A percentile compares a stretch with the other conserved stretches of the same genome.
Conservation (phyloP, 2,797 vertebrate species). For the Coregonus sp. region DNA sequence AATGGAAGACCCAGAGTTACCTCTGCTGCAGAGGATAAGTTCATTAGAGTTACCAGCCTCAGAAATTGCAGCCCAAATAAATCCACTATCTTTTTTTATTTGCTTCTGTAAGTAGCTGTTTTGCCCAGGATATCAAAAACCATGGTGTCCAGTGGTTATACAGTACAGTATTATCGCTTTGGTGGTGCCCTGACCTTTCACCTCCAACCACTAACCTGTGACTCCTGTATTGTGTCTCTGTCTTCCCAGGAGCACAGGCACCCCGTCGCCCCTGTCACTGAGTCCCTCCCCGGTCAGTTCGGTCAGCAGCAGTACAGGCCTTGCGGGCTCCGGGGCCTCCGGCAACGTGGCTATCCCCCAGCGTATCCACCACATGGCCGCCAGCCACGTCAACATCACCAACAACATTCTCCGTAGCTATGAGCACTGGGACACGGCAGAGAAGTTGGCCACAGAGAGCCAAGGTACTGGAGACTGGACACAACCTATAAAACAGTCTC, state of each 20-base stretch:
- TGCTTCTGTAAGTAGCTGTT: not conserved
- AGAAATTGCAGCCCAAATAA: too few species aligned
- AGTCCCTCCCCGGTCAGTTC: slow-evolving; percentile 85
- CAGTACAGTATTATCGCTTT: not conserved
- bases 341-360: slow-evolving; percentile 94
- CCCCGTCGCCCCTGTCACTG: slow-evolving; percentile 90
- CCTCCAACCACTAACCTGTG: not conserved
- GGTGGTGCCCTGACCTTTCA: not conserved
- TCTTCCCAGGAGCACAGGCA: slow-evolving; percentile 84
- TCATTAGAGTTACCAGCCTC: too few species aligned
- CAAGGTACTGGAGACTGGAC: slow-evolving; percentile 78
- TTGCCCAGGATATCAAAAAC: not conserved
- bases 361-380: slow-evolving; percentile 97
- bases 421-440: slow-evolving; percentile 96
- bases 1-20: too few species aligned
- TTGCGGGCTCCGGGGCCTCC: slow-evolving; percentile 69
- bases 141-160: not conserved
- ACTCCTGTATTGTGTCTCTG: not conserved
- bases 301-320: slow-evolving; percentile 59
- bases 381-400: slow-evolving; percentile 98
- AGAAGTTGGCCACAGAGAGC: slow-evolving; percentile 89
- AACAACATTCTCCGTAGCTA: slow-evolving; percentile 97
- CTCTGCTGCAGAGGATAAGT: too few species aligned
- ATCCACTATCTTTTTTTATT: not conserved
- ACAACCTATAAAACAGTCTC: not conserved